Base-by-base conservation (phyloP, 1,140 invertebrate species). In the Drosophila jambulina region DNA sequence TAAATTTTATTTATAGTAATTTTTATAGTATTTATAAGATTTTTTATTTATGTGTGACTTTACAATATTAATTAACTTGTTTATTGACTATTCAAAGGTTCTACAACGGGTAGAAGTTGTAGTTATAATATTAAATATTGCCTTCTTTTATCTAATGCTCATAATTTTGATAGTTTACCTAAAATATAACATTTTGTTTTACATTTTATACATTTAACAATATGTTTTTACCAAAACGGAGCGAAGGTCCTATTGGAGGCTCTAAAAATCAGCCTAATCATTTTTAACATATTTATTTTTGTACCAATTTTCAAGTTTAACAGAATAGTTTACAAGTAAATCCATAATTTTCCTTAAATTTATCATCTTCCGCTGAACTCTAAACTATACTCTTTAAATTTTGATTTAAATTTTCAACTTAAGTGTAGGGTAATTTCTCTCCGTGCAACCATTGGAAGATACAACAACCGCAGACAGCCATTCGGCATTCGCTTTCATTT, bases 401-500 rank as follows among this genome's bases (percentile, higher is more conserved):
- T 12, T 2, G 1, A 27, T 27, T 49, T 9, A 29, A 5, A n/a
- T n/a, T 10, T 27, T 25, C 7, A 25, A 23, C 5, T 0, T 19
- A 51, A 19, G 1, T 51, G 0, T 13, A 0, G 10, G 1, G 3
- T 4, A 19, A 32, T 51, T 51, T 51, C 25, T 21, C 15, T 13
- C 23, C 2, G 63, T 70, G 64, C 38, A 36, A 42, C 32, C 63
- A 61, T 23, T 58, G 54, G 29, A 69, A 58, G 23, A 59, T 17
- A 34, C 49, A 53, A 34, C 43, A 71, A 71, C 65, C 69, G 27
- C 65, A 42, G 51, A 27, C 29, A 79, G 60, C 69, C 60, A 72
- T 48, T 48, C 83, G 84, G 87, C 83, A 87, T 87, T 87, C 84
- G 83, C 84, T 88, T 87, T 87, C 84, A 84, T 87, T 87, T 87